A percentile compares a stretch with the other conserved stretches of the same genome.
phyloP scores from a whole-genome alignment of 2,113 vertebrate species.

The Psettodes erumei region DNA sequence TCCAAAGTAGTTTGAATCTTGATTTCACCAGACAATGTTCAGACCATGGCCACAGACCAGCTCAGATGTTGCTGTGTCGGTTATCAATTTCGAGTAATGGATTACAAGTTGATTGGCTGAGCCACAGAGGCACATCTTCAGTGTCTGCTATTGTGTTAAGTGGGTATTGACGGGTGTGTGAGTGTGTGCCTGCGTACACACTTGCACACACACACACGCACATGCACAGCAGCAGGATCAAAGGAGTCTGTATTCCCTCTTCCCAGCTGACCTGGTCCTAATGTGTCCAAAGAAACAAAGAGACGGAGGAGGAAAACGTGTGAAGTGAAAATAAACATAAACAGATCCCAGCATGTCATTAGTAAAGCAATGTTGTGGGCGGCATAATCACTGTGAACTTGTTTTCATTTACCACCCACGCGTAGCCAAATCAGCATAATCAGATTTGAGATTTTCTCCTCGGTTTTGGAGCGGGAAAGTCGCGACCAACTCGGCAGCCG shows the following conservation, averaged over 20 bases:
- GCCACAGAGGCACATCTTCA: not conserved
- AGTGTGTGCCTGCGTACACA: not conserved
- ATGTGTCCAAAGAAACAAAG: slow-evolving; percentile 24
- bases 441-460: slow-evolving; percentile 14
- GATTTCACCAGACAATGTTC: not conserved
- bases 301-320: slow-evolving; percentile 9
- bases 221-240: slow-evolving; percentile 45
- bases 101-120: not conserved
- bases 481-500: slow-evolving; percentile 15
- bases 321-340: slow-evolving; percentile 18
- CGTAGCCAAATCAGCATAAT: slow-evolving; percentile 16
- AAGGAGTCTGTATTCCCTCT: slow-evolving; percentile 68
- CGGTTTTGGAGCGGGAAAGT: not conserved
- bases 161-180: slow-evolving; percentile 35
- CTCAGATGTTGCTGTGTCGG: not conserved
- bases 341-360: not conserved
- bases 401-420: not conserved
- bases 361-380: not conserved
- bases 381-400: not conserved
- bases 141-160: slow-evolving; percentile 21
- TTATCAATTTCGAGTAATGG: not conserved
- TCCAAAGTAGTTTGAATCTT: not conserved
- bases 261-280: slow-evolving; percentile 52
- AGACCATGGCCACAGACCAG: too few relatives aligned
- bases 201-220: slow-evolving; percentile 12